These are phyloP conservation scores for Corythornis leucogaster DNA, from an alignment of 2,797 vertebrate genomes.

Conservation along the genomic window DNA sequence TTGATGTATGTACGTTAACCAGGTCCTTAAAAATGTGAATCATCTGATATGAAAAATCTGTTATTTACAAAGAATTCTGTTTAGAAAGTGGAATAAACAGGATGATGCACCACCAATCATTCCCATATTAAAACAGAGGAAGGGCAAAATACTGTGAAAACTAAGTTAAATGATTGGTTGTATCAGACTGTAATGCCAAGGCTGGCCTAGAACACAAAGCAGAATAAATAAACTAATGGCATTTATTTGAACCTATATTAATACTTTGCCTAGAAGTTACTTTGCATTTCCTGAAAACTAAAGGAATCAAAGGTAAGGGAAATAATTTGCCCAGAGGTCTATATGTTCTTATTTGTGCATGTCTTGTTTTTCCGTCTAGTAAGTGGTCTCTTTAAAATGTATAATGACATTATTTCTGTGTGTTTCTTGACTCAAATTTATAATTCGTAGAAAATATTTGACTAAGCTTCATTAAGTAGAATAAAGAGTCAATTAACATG, in stretches of 20 bases:
- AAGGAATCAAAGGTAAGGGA: neutral
- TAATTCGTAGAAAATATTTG: neutral
- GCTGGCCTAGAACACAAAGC: neutral
- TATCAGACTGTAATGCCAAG: neutral
- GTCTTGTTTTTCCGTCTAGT: neutral
- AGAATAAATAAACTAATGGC: neutral
- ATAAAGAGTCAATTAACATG: neutral
- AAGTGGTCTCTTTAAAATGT: neutral
- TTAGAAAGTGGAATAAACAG: neutral
- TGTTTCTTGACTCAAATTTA: neutral
- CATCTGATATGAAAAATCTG: neutral
- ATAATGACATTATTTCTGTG: neutral
- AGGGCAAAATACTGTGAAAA: neutral
- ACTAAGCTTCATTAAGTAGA: neutral
- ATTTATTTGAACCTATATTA: neutral
- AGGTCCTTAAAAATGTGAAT: neutral
- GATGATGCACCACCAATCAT: neutral
- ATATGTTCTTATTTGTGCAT: neutral
- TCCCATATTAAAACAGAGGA: neutral
- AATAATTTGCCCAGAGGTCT: neutral
- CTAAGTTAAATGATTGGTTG: neutral
- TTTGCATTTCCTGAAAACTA: neutral
- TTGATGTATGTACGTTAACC: neutral
- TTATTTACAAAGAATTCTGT: neutral
- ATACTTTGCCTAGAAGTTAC: neutral